phyloP scores from a whole-genome alignment of 2,113 vertebrate genomes.

The Bubo scandiacus region DNA sequence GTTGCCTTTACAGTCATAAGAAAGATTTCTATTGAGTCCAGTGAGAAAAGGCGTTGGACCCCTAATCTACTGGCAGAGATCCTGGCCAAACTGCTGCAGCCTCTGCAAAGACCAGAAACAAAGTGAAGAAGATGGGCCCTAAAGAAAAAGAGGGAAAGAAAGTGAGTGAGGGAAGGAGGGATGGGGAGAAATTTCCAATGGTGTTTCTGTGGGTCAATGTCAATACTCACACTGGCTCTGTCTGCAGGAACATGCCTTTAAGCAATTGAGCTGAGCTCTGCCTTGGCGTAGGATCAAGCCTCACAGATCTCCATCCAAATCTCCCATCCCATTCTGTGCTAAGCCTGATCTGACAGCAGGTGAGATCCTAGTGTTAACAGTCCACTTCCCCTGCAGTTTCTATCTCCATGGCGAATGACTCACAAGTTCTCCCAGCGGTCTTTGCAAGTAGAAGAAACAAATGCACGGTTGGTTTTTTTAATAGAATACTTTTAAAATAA shows the following conservation, averaged over 20 bases:
- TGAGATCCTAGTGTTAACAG: conserved; percentile 10
- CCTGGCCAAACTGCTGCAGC: background rate
- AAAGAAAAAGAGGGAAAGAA: background rate
- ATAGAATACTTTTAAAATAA: background rate
- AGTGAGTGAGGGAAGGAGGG: background rate
- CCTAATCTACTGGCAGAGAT: background rate
- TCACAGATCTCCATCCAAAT: background rate
- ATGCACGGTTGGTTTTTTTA: background rate
- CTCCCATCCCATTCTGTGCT: background rate
- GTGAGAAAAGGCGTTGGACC: background rate
- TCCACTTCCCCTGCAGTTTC: background rate
- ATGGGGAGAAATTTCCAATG: background rate
- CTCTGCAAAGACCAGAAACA: background rate
- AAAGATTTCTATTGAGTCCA: background rate
- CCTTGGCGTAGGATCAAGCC: background rate
- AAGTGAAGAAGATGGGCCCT: background rate
- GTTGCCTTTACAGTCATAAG: background rate
- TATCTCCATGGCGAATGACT: background rate
- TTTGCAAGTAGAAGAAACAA: background rate
- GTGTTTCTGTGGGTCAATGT: background rate
- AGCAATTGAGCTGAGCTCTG: background rate
- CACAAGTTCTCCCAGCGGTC: background rate
- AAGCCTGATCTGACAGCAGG: background rate
- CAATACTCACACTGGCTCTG: background rate
- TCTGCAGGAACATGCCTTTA: background rate